Percentiles rank a stretch among this genome's conserved stretches.
Evolutionary conservation across 1,140 invertebrate genomes (phyloP).

Genomic region (Tetramorium simillimum): DNA sequence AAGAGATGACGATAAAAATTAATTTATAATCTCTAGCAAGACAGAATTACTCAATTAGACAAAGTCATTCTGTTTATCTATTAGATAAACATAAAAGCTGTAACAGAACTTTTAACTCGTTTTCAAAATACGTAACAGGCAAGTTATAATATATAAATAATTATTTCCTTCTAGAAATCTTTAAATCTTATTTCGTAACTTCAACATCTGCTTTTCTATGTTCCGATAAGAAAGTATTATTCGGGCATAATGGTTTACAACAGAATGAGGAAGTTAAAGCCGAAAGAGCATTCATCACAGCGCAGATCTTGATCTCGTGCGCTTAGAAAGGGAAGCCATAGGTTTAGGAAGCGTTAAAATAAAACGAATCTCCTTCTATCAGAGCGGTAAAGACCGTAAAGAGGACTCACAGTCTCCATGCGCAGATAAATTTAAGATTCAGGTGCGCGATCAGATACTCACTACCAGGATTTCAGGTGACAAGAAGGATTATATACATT

Average conservation of each 20-base stretch:
- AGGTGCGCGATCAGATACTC: slow-evolving; percentile 79
- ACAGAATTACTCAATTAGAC: background rate
- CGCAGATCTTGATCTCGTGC: background rate
- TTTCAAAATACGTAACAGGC: background rate
- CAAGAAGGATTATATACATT: slow-evolving; percentile 54
- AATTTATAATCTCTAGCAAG: background rate
- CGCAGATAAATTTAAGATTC: slow-evolving; percentile 77
- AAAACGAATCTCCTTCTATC: slow-evolving; percentile 72
- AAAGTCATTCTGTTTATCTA: background rate
- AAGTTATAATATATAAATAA: background rate
- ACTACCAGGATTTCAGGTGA: slow-evolving; percentile 74
- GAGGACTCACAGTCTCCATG: slow-evolving; percentile 68
- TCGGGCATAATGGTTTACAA: background rate
- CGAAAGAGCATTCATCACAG: background rate
- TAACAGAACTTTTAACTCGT: background rate
- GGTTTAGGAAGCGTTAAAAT: slow-evolving; percentile 76
- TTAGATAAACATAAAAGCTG: background rate
- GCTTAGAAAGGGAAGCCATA: slow-evolving; percentile 61
- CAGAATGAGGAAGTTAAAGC: slow-evolving; percentile 1
- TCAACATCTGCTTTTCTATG: background rate
- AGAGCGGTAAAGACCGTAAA: slow-evolving; percentile 70
- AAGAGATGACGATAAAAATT: background rate
- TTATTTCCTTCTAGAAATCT: background rate
- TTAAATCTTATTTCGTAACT: background rate
- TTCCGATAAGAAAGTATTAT: slow-evolving; percentile 1